Base-by-base conservation (phyloP, 23 tunicate genomes). In the Halocynthia roretzi region DNA sequence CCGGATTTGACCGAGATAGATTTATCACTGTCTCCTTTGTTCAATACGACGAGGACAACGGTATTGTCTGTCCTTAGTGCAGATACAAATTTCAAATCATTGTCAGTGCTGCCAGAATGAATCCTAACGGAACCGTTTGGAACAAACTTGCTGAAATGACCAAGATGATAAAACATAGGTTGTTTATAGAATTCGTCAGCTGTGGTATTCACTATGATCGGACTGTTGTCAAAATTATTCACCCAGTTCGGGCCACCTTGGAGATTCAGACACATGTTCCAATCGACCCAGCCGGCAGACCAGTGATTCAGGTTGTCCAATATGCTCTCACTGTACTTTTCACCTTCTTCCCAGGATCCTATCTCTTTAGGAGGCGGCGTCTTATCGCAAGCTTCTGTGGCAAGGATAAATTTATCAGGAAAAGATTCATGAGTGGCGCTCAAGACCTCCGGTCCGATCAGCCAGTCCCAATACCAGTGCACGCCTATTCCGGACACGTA, bases 211-310 rank as follows among this genome's bases (percentile, higher is more conserved):
- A 79, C 88, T 49, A 96, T 89, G 67, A 89, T 85, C 6, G 96
- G 94, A 60, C 96, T 91, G 77, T 90, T 82, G 57, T 91, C 96
- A 96, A 64, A 91, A 56, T 96, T 96, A 19, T 87, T 70, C 15
- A 90, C 99, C 99, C 99, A 96, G 61, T 90, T 96, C 19, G 99
- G 99, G 14, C 99, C 99, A 40, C 99, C 99, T 61, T 78, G 51
- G 49, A 89, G 50, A 75, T 96, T 60, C 58, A 96, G 86, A 70
- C 85, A 80, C 77, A 96, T 78, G 67, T 96, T 96, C 99, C 99
- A 96, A 75, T 96, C 99, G 15, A 96, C 93, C 99, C 99, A 96
- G 44, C 96, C 93, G 7, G 76, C 71, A 8, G 86, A 85, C 88
- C 89, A 89, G 64, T 89, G 82, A 54, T 89, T 85, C 7, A 96